phyloP scores from a whole-genome alignment of 2,888 invertebrate genomes.

The Matsumyia berberina region DNA sequence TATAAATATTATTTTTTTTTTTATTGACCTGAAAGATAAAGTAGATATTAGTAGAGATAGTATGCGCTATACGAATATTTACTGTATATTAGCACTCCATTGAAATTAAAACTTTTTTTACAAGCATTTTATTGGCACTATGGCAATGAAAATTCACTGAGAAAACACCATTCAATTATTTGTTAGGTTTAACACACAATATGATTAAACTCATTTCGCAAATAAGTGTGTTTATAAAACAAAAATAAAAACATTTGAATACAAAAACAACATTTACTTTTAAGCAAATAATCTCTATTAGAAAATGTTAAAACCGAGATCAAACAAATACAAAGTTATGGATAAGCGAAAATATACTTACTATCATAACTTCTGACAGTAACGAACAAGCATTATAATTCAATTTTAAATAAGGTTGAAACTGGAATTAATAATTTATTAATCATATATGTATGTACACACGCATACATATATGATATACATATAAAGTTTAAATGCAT shows the following conservation, averaged over 20 bases:
- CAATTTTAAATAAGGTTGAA: conserved; percentile 5
- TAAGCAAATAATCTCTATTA: conserved; percentile 7
- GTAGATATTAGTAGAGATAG: too few species aligned
- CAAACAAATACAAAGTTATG: neutral
- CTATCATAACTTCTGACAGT: neutral
- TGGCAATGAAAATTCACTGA: conserved; percentile 24
- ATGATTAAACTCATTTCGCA: neutral
- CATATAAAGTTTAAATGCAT: conserved; percentile 31
- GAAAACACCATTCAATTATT: conserved; percentile 25
- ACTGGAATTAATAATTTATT: neutral
- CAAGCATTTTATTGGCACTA: conserved; percentile 32
- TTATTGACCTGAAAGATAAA: too few species aligned
- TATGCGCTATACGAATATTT: too few species aligned
- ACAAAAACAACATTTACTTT: conserved; percentile 14
- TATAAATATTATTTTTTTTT: neutral
- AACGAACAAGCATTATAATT: neutral
- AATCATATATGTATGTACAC: neutral
- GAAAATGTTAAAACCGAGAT: neutral
- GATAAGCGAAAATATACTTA: conserved; percentile 1
- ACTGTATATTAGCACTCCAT: neutral
- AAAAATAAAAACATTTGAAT: conserved; percentile 1
- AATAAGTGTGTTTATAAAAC: neutral
- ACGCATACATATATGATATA: conserved; percentile 27
- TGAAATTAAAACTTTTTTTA: neutral
- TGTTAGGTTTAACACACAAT: neutral